A percentile compares a stretch with the other conserved stretches of the same genome.
phyloP scores from a whole-genome alignment of 2,888 invertebrate species.

The Seira ritae region DNA sequence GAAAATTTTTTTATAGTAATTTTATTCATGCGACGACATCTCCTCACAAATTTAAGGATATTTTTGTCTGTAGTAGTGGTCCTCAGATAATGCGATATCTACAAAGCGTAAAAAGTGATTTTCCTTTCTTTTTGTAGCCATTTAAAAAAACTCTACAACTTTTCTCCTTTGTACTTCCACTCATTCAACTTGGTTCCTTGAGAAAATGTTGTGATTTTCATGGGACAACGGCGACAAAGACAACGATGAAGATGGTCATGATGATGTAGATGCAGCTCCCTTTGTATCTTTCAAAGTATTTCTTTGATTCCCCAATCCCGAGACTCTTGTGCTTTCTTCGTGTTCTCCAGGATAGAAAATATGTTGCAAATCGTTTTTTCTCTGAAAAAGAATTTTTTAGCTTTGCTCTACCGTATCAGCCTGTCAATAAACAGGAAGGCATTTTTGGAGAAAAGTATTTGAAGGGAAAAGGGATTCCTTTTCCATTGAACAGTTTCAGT shows the following conservation, averaged over 20 bases:
- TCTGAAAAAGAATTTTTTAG: not conserved
- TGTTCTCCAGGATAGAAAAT: too few relatives aligned
- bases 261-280: constrained; percentile 30
- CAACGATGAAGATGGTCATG: constrained; percentile 1
- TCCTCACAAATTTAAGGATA: not conserved
- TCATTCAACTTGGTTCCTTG: not conserved
- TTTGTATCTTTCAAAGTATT: not conserved
- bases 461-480: constrained; percentile 9
- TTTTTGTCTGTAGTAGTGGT: constrained; percentile 12
- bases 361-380: not conserved
- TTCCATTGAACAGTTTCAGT: constrained; percentile 34
- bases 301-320: too few relatives aligned
- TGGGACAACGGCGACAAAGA: constrained; percentile 4
- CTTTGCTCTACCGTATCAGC: not conserved
- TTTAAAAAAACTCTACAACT: constrained; percentile 42
- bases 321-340: too few relatives aligned
- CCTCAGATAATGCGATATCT: constrained; percentile 54
- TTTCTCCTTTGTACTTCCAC: constrained; percentile 26
- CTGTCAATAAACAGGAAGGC: not conserved
- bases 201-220: constrained; percentile 24
- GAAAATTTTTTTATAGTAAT: constrained; percentile 41
- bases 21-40: constrained; percentile 51
- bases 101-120: constrained; percentile 58
- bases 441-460: not conserved
- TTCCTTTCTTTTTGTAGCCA: constrained; percentile 42